Evolutionary conservation across 2,888 invertebrate species (phyloP).

Genomic region (Sesia apiformis): DNA sequence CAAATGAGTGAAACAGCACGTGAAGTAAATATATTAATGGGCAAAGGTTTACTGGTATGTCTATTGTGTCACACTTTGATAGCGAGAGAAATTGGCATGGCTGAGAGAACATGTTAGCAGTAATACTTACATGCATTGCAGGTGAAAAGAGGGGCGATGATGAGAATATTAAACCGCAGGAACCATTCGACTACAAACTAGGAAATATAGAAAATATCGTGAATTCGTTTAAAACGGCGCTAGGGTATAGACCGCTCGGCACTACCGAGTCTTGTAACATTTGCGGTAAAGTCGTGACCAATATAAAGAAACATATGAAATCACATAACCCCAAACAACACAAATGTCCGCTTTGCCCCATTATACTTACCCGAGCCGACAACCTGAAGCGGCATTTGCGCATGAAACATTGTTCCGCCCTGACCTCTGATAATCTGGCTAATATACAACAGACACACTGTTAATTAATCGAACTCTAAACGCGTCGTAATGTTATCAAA

Average conservation of each 20-base stretch:
- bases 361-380: conserved; percentile 78
- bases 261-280: conserved; percentile 74
- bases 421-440: conserved; percentile 47
- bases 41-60: conserved; percentile 3
- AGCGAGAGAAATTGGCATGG: conserved; percentile 10
- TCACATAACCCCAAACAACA: conserved; percentile 78
- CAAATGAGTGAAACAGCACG: conserved; percentile 3
- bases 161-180: conserved; percentile 61
- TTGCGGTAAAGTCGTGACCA: conserved; percentile 79
- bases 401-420: conserved; percentile 72
- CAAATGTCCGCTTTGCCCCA: conserved; percentile 77
- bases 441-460: conserved; percentile 51
- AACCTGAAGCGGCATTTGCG: conserved; percentile 80
- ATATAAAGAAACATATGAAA: conserved; percentile 80
- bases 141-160: conserved; percentile 64
- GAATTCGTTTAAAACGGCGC: conserved; percentile 46
- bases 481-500: no score
- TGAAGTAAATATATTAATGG: not conserved
- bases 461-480: conserved; percentile 15
- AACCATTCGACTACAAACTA: conserved; percentile 46
- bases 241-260: conserved; percentile 37
- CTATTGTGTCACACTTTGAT: conserved; percentile 3
- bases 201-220: conserved; percentile 52
- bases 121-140: conserved; percentile 45
- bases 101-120: conserved; percentile 18